phyloP scores from a whole-genome alignment of 2,888 invertebrate genomes.

The Tenthredo amoena region DNA sequence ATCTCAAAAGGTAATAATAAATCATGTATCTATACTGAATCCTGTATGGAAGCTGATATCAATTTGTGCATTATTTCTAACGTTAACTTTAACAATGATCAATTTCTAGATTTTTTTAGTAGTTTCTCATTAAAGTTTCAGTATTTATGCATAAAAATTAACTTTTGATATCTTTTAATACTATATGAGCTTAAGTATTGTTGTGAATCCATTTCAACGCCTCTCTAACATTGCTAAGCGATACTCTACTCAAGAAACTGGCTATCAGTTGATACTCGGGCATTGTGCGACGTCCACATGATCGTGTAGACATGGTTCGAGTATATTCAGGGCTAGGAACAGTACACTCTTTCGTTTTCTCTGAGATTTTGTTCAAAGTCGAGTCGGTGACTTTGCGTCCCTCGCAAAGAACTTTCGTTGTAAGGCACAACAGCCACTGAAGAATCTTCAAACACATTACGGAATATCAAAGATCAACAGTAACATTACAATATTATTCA shows the following conservation, averaged over 20 bases:
- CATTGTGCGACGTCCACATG: slow-evolving; percentile 82
- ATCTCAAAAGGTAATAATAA: slow-evolving; percentile 6
- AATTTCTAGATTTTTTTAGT: background rate
- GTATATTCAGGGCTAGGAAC: slow-evolving; percentile 28
- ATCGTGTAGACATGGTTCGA: slow-evolving; percentile 67
- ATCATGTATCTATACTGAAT: background rate
- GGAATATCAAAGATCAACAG: background rate
- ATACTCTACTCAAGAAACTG: slow-evolving; percentile 84
- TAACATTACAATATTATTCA: slow-evolving; percentile 14
- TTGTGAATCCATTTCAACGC: slow-evolving; percentile 84
- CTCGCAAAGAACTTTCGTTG: slow-evolving; percentile 87
- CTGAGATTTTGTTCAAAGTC: slow-evolving; percentile 22
- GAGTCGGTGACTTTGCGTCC: slow-evolving; percentile 74
- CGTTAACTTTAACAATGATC: background rate
- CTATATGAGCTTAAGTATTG: slow-evolving; percentile 64
- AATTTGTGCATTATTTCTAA: background rate
- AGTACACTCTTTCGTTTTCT: slow-evolving; percentile 45
- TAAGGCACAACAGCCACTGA: slow-evolving; percentile 87
- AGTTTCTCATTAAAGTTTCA: background rate
- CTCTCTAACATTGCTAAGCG: slow-evolving; percentile 81
- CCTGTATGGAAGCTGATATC: background rate
- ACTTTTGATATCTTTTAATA: slow-evolving; percentile 26
- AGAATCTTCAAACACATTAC: slow-evolving; percentile 80
- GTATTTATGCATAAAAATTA: slow-evolving; percentile 12
- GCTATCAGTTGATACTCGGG: slow-evolving; percentile 87